These are phyloP conservation scores for Artibeus lituratus DNA, from an alignment of 2,797 vertebrate genomes.

Conservation along the genomic window DNA sequence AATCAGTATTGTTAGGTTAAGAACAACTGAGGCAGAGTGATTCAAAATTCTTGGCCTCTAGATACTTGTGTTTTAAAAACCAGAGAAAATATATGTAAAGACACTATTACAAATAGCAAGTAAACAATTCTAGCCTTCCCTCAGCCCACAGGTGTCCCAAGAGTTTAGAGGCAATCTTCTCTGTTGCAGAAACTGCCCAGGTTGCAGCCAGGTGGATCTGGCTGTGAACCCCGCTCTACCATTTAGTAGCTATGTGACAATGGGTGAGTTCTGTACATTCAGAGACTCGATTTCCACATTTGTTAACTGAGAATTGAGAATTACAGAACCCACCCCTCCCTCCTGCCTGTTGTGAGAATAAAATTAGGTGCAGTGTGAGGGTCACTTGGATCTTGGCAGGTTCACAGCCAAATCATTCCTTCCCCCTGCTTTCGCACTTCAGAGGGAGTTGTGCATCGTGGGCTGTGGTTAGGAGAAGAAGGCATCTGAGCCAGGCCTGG, in stretches of 20 bases:
- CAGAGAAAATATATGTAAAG: neutral
- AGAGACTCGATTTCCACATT: neutral
- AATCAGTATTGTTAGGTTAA: neutral
- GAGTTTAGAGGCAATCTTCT: neutral
- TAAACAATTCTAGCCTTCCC: neutral
- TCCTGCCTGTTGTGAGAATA: neutral
- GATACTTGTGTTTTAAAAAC: neutral
- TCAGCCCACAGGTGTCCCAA: neutral
- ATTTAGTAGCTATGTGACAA: neutral
- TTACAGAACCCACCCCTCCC: neutral
- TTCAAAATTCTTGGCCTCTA: neutral
- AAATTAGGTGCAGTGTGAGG: neutral
- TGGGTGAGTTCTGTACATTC: neutral
- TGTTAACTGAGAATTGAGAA: neutral
- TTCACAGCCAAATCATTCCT: neutral
- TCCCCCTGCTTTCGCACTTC: neutral
- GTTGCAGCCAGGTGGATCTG: neutral
- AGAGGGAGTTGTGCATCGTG: neutral
- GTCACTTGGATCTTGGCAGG: neutral
- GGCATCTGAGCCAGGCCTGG: neutral
- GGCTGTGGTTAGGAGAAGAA: neutral
- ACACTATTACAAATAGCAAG: neutral
- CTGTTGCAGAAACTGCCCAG: neutral
- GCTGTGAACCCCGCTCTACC: neutral
- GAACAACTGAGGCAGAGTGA: neutral